Evolutionary conservation across 2,888 invertebrate species (phyloP), one percentile per base, ranked within the genome.

Genomic region (Lydus trimaculatus): DNA sequence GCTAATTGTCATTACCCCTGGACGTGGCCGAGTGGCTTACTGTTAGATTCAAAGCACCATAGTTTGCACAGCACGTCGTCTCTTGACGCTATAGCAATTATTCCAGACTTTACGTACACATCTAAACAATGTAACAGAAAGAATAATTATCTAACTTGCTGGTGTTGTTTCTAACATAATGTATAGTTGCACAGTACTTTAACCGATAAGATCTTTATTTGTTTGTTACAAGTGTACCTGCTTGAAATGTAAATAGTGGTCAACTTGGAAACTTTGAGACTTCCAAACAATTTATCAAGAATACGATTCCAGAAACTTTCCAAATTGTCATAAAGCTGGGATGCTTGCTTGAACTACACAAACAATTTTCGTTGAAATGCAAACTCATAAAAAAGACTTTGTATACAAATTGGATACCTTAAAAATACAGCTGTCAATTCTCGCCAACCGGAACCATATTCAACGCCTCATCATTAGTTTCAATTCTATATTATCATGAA

Each of bases 141-240:
- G 67, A 70, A 74, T 75, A 72, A 75, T 75, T 75, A 72, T 74
- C 72, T 68, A 63, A 74, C 74, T 74, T 67, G 69, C 66, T 68
- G 67, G 28, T 68, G 65, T 63, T 61, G 17, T 17, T 43, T 43
- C 39, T 17, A 43, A 4, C 39, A 17, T 36, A 36, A 11, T 13
- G 3, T 36, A 13, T 13, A 13, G 13, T 13, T 13, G 13, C 13
- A 15, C 4, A 4, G 11, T 36, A 36, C 13, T 13, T 13, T 2
- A 13, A 36, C 13, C 13, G 36, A 36, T 36, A 36, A 2, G 3
- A 3, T 36, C 33, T 33, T 33, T 33, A 33, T 33, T 33, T 43
- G 43, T 43, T 43, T 17, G 7, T 17, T 17, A 20, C 17, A 48
- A 48, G 23, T 48, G 23, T 48, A 48, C 48, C 48, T 48, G 48